Evolutionary conservation across 2,888 invertebrate species (phyloP).

Genomic region (Mesodorylaimus sp.): DNA sequence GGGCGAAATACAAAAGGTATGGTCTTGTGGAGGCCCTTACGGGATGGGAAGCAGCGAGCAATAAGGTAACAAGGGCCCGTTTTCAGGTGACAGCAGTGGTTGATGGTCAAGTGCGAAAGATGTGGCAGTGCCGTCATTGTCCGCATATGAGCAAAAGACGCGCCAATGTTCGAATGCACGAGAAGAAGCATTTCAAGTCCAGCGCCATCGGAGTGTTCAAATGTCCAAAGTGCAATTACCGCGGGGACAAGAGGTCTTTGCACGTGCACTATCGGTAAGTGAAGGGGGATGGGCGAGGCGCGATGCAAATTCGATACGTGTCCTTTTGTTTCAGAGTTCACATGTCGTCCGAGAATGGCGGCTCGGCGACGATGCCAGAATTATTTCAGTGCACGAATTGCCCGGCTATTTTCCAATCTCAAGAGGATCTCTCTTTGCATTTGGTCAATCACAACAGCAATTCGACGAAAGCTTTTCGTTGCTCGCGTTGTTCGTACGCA

Average conservation of each 20-base stretch:
- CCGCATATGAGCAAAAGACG: constrained; percentile 63
- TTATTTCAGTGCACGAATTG: neutral
- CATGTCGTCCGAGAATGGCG: too few species aligned
- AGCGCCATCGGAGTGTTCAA: constrained; percentile 3
- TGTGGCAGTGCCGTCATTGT: constrained; percentile 64
- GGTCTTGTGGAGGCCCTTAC: too few species aligned
- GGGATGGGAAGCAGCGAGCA: too few species aligned
- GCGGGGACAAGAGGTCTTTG: constrained; percentile 5
- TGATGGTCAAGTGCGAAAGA: neutral
- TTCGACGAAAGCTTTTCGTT: neutral
- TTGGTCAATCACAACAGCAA: neutral
- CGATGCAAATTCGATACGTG: too few species aligned
- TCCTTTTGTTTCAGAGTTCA: too few species aligned
- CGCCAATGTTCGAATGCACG: constrained; percentile 57
- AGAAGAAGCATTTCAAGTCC: constrained; percentile 10
- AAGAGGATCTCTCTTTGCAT: neutral
- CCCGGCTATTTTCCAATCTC: constrained; percentile 3
- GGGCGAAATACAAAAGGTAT: too few species aligned
- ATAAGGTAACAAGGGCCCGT: too few species aligned
- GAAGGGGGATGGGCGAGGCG: too few species aligned
- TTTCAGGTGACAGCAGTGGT: neutral
- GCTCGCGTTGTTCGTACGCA: neutral
- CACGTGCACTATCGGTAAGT: constrained; percentile 1
- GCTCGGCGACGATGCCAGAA: neutral
- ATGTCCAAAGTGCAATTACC: constrained; percentile 7